Percentiles rank a stretch among this genome's conserved stretches.
Conservation (phyloP, 1,140 invertebrate genomes). For the Acromyrmex charruanus region DNA sequence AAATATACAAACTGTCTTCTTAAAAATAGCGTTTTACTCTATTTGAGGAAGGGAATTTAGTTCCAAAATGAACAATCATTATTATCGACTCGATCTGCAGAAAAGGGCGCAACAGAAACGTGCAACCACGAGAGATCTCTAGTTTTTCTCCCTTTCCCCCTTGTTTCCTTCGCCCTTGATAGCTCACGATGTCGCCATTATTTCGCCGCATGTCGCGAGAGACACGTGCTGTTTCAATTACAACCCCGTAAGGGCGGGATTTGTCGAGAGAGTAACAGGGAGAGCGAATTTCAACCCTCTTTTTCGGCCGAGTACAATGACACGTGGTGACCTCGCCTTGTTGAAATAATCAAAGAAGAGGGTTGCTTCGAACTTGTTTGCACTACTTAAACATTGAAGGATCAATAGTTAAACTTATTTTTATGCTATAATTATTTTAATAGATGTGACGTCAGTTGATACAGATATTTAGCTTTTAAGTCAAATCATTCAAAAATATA, state of each 20-base stretch:
- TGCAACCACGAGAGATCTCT: conserved; percentile 28
- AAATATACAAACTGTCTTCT: neutral
- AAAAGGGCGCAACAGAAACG: conserved; percentile 52
- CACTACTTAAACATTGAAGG: conserved; percentile 8
- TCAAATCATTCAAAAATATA: neutral
- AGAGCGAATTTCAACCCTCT: conserved; percentile 50
- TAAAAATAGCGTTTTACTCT: neutral
- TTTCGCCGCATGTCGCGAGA: conserved; percentile 68
- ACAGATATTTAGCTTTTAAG: neutral
- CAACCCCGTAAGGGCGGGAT: conserved; percentile 66
- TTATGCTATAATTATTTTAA: neutral
- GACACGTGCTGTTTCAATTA: conserved; percentile 79
- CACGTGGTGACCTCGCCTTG: conserved; percentile 44
- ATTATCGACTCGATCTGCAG: conserved; percentile 73
- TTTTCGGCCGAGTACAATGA: conserved; percentile 45
- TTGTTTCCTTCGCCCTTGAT: conserved; percentile 66
- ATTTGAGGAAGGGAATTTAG: neutral
- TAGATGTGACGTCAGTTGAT: neutral
- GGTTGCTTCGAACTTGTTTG: conserved; percentile 27
- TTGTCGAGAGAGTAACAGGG: conserved; percentile 44
- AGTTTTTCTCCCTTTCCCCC: conserved; percentile 33
- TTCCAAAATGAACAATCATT: conserved; percentile 49
- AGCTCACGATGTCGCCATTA: conserved; percentile 75
- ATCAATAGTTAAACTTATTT: conserved; percentile 33
- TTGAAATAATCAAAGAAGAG: conserved; percentile 45